These are phyloP conservation scores for Phlogophora meticulosa DNA, from an alignment of 2,888 invertebrate genomes.

Conservation along the genomic window DNA sequence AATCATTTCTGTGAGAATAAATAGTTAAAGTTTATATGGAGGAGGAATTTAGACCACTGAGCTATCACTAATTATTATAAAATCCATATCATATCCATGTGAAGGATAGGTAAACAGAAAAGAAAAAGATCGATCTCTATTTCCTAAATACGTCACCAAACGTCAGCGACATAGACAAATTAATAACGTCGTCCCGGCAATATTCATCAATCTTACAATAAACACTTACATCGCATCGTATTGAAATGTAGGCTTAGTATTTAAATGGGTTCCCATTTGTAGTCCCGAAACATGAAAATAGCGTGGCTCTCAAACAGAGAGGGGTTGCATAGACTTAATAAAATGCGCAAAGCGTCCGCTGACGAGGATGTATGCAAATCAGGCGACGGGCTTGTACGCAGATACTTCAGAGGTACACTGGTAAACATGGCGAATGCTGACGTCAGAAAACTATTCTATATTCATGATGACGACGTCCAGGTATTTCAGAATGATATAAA, in stretches of 20 bases:
- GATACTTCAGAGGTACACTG: neutral
- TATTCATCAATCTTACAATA: conserved; percentile 71
- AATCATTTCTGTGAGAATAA: too few relatives aligned
- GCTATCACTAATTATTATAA: too few relatives aligned
- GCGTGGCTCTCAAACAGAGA: conserved; percentile 90
- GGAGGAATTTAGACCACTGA: too few relatives aligned
- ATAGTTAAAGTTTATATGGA: too few relatives aligned
- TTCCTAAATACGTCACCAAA: neutral
- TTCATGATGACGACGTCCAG: neutral
- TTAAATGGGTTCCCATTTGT: conserved; percentile 91
- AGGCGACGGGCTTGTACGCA: conserved; percentile 34
- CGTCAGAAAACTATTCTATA: neutral
- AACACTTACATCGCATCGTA: conserved; percentile 82
- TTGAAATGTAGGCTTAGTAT: conserved; percentile 90
- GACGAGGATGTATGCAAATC: conserved; percentile 75
- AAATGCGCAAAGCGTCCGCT: conserved; percentile 74
- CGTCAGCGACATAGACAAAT: conserved; percentile 26
- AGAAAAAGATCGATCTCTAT: neutral
- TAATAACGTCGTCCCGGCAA: conserved; percentile 47
- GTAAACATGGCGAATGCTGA: neutral
- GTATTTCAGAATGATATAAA: neutral
- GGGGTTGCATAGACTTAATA: conserved; percentile 84
- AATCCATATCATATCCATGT: neutral
- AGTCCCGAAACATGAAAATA: conserved; percentile 90
- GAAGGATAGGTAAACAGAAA: neutral